Evolutionary conservation across 2,797 vertebrate genomes (phyloP).

Genomic region (Falco cherrug): DNA sequence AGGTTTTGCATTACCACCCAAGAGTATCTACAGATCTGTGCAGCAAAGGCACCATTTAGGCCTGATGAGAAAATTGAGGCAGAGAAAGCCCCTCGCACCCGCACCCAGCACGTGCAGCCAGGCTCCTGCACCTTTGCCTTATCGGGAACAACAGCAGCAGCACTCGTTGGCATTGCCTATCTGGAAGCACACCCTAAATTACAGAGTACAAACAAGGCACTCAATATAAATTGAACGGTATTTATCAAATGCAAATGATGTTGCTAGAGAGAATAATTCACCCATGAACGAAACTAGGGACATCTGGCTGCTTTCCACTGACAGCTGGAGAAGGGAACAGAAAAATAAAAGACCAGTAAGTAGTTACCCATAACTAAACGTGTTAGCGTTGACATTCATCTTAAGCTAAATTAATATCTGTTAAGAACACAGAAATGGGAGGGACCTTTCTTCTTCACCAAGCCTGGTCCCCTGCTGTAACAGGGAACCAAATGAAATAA

Average conservation of each 20-base stretch:
- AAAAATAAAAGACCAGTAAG: not conserved
- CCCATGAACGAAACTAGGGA: not conserved
- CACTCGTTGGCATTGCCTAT: not conserved
- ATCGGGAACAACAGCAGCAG: not conserved
- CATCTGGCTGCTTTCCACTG: not conserved
- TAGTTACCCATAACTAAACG: not conserved
- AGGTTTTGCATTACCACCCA: not conserved
- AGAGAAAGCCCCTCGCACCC: not conserved
- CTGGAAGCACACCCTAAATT: not conserved
- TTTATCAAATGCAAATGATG: conserved; percentile 1
- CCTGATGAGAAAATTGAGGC: not conserved
- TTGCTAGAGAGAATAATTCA: not conserved
- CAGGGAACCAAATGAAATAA: not conserved
- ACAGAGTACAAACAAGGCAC: not conserved
- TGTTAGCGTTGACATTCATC: not conserved
- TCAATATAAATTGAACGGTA: not conserved
- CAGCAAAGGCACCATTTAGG: not conserved
- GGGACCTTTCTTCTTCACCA: not conserved
- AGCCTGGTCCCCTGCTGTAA: not conserved
- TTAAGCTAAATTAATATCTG: not conserved
- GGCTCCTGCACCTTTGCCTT: not conserved
- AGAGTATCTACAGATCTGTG: not conserved
- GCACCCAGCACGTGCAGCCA: accelerated
- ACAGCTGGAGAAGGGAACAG: not conserved
- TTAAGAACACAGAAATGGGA: not conserved